Conservation (phyloP, 2,888 invertebrate genomes). For the Macrophya annulata region DNA sequence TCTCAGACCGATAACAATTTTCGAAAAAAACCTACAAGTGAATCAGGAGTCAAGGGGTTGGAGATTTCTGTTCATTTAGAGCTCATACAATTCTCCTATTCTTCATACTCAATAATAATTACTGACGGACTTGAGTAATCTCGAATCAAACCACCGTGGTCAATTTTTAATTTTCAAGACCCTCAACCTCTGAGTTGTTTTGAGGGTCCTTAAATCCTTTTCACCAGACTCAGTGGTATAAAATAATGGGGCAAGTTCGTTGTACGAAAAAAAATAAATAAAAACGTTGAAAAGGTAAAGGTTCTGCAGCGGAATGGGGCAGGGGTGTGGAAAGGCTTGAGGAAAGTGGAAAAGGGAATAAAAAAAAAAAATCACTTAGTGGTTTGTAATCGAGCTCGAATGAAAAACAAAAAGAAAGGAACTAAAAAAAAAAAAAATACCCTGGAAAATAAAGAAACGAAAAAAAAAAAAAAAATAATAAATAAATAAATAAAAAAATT, state of each 20-base stretch:
- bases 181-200: not conserved
- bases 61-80: not conserved
- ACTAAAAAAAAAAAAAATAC: not conserved
- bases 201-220: slow-evolving; percentile 2
- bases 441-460: not conserved
- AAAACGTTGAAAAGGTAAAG: slow-evolving; percentile 2
- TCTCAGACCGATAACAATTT: not conserved
- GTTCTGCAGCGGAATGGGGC: not conserved
- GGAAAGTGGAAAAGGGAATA: not conserved
- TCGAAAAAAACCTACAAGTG: not conserved
- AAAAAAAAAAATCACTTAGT: not conserved
- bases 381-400: slow-evolving; percentile 8
- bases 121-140: not conserved
- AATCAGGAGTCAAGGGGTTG: not conserved
- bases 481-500: not conserved
- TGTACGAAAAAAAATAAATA: not conserved
- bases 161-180: not conserved
- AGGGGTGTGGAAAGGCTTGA: not conserved
- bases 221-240: not conserved
- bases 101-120: not conserved
- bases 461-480: not conserved
- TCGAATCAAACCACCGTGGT: not conserved
- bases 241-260: not conserved
- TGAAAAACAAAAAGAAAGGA: not conserved
- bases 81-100: not conserved